Percentiles rank a stretch among this genome's conserved stretches.
phyloP scores from a whole-genome alignment of 2,113 vertebrate species.

The Epinephelus lanceolatus region DNA sequence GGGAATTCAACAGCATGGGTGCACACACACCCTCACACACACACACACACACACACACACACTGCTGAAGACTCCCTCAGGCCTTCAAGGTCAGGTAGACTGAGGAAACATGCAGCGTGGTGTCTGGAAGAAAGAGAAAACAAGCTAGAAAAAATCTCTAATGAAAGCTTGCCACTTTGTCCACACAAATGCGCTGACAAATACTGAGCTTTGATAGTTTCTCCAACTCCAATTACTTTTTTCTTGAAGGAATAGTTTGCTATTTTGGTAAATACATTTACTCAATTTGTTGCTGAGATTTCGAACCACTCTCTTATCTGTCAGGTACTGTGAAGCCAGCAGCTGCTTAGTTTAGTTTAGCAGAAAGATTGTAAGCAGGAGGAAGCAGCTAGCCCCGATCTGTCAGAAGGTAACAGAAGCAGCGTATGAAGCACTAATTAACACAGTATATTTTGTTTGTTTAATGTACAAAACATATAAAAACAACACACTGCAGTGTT shows the following conservation, averaged over 20 bases:
- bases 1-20: conserved; percentile 52
- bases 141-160: neutral
- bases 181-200: neutral
- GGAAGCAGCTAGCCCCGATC: neutral
- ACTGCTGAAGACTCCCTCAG: conserved; percentile 48
- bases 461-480: neutral
- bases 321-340: neutral
- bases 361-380: neutral
- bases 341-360: neutral
- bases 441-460: neutral
- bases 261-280: neutral
- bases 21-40: conserved; percentile 36
- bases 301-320: neutral
- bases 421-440: neutral
- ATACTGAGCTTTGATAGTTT: conserved; percentile 2
- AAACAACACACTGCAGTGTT: neutral
- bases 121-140: conserved; percentile 35
- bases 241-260: neutral
- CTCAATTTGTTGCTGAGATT: neutral
- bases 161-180: conserved; percentile 3
- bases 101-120: conserved; percentile 56
- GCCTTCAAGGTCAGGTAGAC: conserved; percentile 68
- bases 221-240: neutral
- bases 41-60: conserved; percentile 21
- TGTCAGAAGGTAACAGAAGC: neutral